Evolutionary conservation across 2,888 invertebrate species (phyloP).

Genomic region (Pycnomerus fuliginosus): DNA sequence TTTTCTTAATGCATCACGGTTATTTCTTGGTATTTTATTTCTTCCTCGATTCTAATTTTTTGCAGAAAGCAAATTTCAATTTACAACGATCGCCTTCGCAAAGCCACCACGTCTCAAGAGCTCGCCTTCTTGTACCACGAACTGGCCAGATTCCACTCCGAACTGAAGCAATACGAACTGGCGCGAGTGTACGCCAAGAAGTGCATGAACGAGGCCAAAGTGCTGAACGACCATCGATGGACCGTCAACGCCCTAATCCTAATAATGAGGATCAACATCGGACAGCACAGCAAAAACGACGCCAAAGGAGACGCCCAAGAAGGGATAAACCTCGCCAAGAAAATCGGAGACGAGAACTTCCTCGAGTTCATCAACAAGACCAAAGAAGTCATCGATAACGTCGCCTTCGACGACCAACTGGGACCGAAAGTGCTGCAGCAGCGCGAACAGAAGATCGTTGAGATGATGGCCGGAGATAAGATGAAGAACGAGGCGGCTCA

Average conservation of each 20-base stretch:
- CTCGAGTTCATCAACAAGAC: conserved; percentile 40
- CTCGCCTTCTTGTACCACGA: conserved; percentile 56
- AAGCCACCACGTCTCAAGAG: conserved; percentile 47
- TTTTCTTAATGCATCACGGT: too few relatives aligned
- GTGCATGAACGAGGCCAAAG: conserved; percentile 45
- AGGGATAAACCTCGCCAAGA: conserved; percentile 41
- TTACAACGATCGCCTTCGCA: conserved; percentile 41
- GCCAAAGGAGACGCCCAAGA: conserved; percentile 48
- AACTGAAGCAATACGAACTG: conserved; percentile 51
- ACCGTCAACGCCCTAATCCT: conserved; percentile 51
- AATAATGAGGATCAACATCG: conserved; percentile 51
- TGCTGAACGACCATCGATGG: conserved; percentile 46
- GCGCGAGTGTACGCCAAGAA: conserved; percentile 49
- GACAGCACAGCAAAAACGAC: conserved; percentile 54
- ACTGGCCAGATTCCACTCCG: conserved; percentile 49
- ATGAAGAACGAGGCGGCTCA: conserved; percentile 51
- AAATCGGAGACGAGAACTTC: conserved; percentile 45
- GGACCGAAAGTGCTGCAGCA: conserved; percentile 47
- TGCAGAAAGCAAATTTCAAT: conserved; percentile 39
- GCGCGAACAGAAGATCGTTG: conserved; percentile 51
- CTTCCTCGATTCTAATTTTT: too few relatives aligned
- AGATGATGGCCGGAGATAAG: conserved; percentile 49
- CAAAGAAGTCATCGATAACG: conserved; percentile 43
- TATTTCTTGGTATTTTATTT: too few relatives aligned
- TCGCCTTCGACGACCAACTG: conserved; percentile 48